phyloP scores from a whole-genome alignment of 2,888 invertebrate species.

The Ochlodes sylvanus region DNA sequence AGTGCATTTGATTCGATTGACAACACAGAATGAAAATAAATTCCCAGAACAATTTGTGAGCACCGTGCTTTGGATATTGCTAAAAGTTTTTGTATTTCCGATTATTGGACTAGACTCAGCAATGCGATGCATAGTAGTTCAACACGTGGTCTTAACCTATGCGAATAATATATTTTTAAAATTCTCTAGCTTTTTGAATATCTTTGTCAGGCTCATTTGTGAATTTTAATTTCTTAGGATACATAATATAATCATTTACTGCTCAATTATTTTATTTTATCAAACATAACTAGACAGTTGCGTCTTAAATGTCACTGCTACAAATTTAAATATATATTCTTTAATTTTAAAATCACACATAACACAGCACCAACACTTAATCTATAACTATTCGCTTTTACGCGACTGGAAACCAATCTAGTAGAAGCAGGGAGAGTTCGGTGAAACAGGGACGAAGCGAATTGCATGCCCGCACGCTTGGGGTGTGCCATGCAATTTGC shows the following conservation, averaged over 20 bases:
- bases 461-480: slow-evolving; percentile 9
- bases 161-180: not conserved
- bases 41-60: not conserved
- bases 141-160: not conserved
- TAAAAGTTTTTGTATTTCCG: slow-evolving; percentile 1
- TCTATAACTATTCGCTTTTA: not conserved
- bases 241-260: too few relatives aligned
- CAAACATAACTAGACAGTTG: too few relatives aligned
- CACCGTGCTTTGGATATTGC: not conserved
- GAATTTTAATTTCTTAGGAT: too few relatives aligned
- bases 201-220: too few relatives aligned
- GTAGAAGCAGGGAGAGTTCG: slow-evolving; percentile 12
- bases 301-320: too few relatives aligned
- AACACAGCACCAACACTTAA: too few relatives aligned
- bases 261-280: too few relatives aligned
- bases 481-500: slow-evolving; percentile 9
- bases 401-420: not conserved
- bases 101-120: slow-evolving; percentile 3
- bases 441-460: slow-evolving; percentile 16
- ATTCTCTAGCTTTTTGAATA: not conserved
- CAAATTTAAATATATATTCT: too few relatives aligned
- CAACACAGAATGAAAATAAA: not conserved
- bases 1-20: not conserved
- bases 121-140: not conserved
- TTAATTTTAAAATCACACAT: too few relatives aligned